Evolutionary conservation across 1,140 invertebrate species (phyloP), one percentile per base, ranked within the genome.

Genomic region (Pseudomyrmex cubaensis): DNA sequence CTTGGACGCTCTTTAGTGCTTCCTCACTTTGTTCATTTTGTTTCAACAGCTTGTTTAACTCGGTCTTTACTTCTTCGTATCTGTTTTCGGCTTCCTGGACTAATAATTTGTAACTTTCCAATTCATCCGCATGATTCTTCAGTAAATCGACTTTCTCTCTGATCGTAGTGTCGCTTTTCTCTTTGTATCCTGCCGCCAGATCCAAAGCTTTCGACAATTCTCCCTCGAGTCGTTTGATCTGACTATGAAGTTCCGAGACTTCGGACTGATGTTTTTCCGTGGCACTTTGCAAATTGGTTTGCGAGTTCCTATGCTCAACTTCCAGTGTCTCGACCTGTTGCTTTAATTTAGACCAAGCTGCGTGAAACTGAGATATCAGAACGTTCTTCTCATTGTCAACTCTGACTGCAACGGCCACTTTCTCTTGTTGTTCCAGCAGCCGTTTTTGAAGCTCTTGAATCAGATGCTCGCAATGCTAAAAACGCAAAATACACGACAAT

Each of bases 351-450:
- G 93, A 93, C 94, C 94, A 95, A 2, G 96, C 95, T 35, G 95
- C 94, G 78, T 96, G 95, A 22, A 97, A 95, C 89, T 96, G 96
- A 7, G 92, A 86, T 17, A 98, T 96, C 0, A 96, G 95, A 15
- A 94, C 91, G 91, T 97, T 97, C 90, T 98, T 98, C 8, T 96
- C 95, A 61, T 95, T 95, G 92, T 97, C 97, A 0, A 98, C 96
- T 92, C 96, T 95, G 12, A 97, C 92, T 3, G 97, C 97, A 1
- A 97, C 97, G 0, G 97, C 96, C 35, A 98, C 90, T 85, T 97
- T 96, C 90, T 98, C 96, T 93, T 97, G 96, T 85, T 97, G 96
- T 88, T 97, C 97, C 20, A 97, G 92, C 67, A 97, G 91, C 82
- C 96, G 95, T 76, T 95, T 95, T 91, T 98, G 97, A 1, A 97